Evolutionary conservation across 2,888 invertebrate species (phyloP), one percentile per base, ranked within the genome.

Genomic region (Volucella inanis): DNA sequence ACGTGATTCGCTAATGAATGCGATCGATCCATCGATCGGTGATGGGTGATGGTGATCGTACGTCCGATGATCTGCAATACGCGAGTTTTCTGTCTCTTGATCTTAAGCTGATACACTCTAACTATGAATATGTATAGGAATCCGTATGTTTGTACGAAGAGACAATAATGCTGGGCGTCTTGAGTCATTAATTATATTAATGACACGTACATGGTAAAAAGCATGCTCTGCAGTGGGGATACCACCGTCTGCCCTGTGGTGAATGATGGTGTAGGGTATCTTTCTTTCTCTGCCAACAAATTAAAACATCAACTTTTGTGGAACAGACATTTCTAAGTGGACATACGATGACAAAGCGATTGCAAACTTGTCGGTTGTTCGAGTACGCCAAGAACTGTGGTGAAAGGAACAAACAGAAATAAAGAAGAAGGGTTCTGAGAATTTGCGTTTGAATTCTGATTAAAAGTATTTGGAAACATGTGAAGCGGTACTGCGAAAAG

Each of bases 1-100:
- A 81, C 85, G 81, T 85, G 85, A 85, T 85, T 85, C 85, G 85
- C 85, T 81, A 85, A 85, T 85, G 85, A 85, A 85, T 81, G 72
- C 85, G 77, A 85, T 85, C 81, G 81, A 85, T 85, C 85, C 85
- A 77, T 85, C 83, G 80, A 81, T 80, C 75, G 70, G 47, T 62
- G 71, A 68, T 68, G 45, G 43, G 22, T 31, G 62, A 59, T 62
- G 39, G 57, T 59, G 75, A 68, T 77, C 74, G 62, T n/a, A 54
- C 52, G 61, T 62, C 41, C 71, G 80, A 76, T 84, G 80, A 85
- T 85, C 81, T 71, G 80, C 70, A 71, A 80, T 71, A 59, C 61
- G 52, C 84, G 75, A 75, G 70, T 80, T 49, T 10, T 64, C 47
- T 55, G 65, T 45, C 70, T 64, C 41, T 14, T n/a, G 22, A 14